Evolutionary conservation across 2,797 vertebrate species (phyloP).

Genomic region (Rhinophrynus dorsalis): DNA sequence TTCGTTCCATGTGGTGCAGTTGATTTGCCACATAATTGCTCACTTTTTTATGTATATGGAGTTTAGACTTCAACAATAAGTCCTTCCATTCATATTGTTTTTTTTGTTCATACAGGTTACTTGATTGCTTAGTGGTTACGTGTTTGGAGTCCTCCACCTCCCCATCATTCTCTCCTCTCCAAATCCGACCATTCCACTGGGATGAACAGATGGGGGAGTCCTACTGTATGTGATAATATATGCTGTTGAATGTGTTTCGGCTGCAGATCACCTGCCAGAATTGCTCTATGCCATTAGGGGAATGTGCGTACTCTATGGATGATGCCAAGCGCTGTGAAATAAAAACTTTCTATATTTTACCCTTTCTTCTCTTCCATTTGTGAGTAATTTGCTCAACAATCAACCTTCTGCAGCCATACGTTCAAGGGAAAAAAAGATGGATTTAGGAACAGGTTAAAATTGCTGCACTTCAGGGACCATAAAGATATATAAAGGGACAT

Average conservation of each 20-base stretch:
- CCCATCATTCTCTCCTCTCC: neutral
- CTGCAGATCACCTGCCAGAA: neutral
- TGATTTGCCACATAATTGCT: no score
- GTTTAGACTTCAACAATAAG: no score
- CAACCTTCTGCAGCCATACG: neutral
- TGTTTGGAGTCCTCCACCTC: neutral
- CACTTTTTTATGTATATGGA: no score
- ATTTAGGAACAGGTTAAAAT: neutral
- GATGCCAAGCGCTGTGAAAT: constrained; percentile 5
- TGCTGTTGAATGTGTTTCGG: constrained; percentile 4
- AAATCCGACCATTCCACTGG: constrained; percentile 23
- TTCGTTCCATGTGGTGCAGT: no score
- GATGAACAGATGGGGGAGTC: constrained; percentile 2
- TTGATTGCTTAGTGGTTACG: neutral
- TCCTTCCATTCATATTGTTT: no score
- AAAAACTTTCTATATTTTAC: constrained; percentile 22
- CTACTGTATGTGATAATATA: neutral
- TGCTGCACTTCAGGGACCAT: neutral
- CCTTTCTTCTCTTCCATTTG: neutral
- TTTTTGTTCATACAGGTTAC: neutral
- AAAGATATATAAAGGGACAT: neutral
- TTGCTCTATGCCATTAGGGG: neutral
- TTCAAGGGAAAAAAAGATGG: neutral
- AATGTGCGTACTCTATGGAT: neutral
- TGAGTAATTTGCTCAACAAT: no score